Evolutionary conservation across 2,797 vertebrate genomes (phyloP), one percentile per base, ranked within the genome.

Genomic region (Gymnothorax reevesii): DNA sequence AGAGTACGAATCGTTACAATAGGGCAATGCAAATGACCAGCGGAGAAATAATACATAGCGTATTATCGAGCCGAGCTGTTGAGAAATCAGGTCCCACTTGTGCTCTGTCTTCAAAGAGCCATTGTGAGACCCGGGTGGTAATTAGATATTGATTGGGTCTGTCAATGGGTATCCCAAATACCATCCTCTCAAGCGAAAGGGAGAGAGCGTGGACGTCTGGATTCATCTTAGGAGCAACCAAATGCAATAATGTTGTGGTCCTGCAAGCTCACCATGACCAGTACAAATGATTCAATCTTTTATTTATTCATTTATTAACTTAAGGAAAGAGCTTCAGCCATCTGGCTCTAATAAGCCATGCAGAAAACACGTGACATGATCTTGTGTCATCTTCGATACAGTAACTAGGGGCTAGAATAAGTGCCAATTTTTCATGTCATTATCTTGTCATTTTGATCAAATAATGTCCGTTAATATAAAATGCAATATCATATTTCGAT

Each of bases 61-160:
- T 13, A 17, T 91, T 94, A 93, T 93, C 93, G 93, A 96, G 92
- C 88, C 83, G 89, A 27, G 86, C 85, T 83, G 84, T 92, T 94
- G 93, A 90, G 93, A 95, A 93, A 80, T 89, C 92, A 92, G 88
- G 86, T 87, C 82, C 93, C 91, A 89, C 64, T 69, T 89, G 87
- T 33, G 86, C 90, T 88, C 87, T 89, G 91, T 90, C 89, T 90
- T 89, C 49, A 87, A 89, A 82, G 87, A 90, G 90, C 88, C 91
- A 83, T 83, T 91, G 83, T 92, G 94, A 96, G 95, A 93, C 92
- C 92, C 87, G 80, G 89, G 89, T 93, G 91, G 94, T 97, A 97
- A 98, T 97, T 97, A 96, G 94, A 94, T 97, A 98, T 97, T 90
- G 97, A 98, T 97, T 96, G 82, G 88, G 82, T 0, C 87, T 95